Evolutionary conservation across 2,797 vertebrate genomes (phyloP).

Genomic region (Bucorvus abyssinicus): DNA sequence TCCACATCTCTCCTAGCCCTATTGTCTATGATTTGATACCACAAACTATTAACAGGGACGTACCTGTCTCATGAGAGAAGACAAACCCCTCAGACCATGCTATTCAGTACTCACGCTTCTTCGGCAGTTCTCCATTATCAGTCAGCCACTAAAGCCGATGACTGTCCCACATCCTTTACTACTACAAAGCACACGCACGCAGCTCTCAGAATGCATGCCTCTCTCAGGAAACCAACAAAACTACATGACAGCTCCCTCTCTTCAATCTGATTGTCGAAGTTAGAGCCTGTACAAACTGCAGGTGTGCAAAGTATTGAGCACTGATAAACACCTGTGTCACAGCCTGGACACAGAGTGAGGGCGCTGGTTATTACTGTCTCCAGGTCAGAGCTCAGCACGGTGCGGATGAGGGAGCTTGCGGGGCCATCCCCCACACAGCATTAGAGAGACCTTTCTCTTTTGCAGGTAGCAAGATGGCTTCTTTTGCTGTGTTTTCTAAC

Average conservation of each 20-base stretch:
- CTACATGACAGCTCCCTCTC: not conserved
- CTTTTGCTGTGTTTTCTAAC: not conserved
- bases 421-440: no score
- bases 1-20: not conserved
- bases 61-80: not conserved
- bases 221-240: not conserved
- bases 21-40: not conserved
- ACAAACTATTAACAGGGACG: not conserved
- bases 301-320: not conserved
- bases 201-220: not conserved
- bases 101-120: not conserved
- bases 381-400: not conserved
- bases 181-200: not conserved
- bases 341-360: not conserved
- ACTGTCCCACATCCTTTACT: not conserved
- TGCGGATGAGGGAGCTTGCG: not conserved
- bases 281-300: not conserved
- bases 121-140: not conserved
- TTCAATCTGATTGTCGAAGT: rapidly evolving
- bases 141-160: not conserved
- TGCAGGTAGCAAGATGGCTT: not conserved
- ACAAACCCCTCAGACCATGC: not conserved
- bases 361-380: not conserved
- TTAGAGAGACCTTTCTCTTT: not conserved
- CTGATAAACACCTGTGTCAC: not conserved